Base-by-base conservation (phyloP, 2,888 invertebrate genomes). In the Tricholauxania praeusta region DNA sequence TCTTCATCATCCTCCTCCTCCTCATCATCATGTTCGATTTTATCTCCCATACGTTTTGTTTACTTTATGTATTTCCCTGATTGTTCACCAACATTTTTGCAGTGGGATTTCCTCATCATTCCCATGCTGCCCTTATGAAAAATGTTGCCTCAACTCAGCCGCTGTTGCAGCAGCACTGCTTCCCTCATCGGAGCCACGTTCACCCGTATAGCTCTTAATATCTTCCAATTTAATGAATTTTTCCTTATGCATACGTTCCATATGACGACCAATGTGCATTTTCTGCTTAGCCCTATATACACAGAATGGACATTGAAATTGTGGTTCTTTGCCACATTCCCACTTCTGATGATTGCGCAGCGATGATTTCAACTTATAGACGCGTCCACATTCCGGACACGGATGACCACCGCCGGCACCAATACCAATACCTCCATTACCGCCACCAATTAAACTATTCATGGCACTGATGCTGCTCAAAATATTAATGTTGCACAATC, bases 281-380 rank as follows among this genome's bases (percentile, higher is more conserved):
- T 94, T 94, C 87, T 94, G 93, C 85, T 94, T 94, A 83, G 94
- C 94, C 82, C 93, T 91, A 87, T 94, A 94, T n/a, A 92, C 92
- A 88, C 94, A 94, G 88, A 92, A 93, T 28, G 93, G 92, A 86
- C 95, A 95, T 84, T 92, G 92, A 87, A 94, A 94, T 87, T 93
- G 93, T 22, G 94, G 94, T 87, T 94, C 94, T 86, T 94, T 94
- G 83, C 94, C 93, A 87, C 94, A 94, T 88, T 94, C 94, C 94
- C 94, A 94, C 87, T 94, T 94, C 89, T 93, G 93, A 85, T 94
- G 94, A 87, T 94, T 94, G 76, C 94, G 90, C 82, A 94, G 88
- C 74, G 95, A 95, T 80, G 94, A 94, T 88, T 95, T 95, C 79
- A 95, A 90, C 87, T 95, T 95, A 89, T 96, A 96, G 77, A 93